These are phyloP conservation scores for Channa argus DNA, from an alignment of 2,113 vertebrate species.

Conservation along the genomic window DNA sequence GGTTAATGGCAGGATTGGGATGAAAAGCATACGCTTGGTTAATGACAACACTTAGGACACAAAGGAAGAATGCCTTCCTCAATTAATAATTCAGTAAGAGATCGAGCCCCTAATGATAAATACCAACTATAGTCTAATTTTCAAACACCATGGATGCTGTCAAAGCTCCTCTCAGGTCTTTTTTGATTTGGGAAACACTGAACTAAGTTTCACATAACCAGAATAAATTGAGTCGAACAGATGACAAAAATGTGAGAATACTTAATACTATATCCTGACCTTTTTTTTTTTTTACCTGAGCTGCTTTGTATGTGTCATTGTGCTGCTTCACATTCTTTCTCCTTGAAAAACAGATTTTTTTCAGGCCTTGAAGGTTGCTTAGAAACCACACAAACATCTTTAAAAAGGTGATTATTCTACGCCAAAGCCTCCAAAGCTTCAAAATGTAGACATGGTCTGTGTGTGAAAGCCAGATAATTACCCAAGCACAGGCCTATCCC, in stretches of 20 bases:
- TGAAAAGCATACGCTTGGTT: constrained; percentile 30
- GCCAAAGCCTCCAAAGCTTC: constrained; percentile 62
- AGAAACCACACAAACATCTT: constrained; percentile 72
- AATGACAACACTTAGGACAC: not conserved
- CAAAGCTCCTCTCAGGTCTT: not conserved
- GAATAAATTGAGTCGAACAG: not conserved
- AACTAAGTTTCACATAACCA: constrained; percentile 20
- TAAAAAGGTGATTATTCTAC: constrained; percentile 71
- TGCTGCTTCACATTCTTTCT: constrained; percentile 26
- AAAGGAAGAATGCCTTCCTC: constrained; percentile 8
- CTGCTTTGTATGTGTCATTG: constrained; percentile 35
- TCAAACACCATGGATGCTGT: constrained; percentile 13
- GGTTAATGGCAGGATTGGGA: constrained; percentile 17
- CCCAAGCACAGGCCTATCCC: constrained; percentile 49
- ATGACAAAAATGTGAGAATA: constrained; percentile 14
- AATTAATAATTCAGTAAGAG: not conserved
- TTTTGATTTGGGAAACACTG: not conserved
- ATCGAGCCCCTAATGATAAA: constrained; percentile 16
- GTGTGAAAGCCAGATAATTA: constrained; percentile 76
- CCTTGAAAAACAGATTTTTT: constrained; percentile 21
- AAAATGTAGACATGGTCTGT: constrained; percentile 49
- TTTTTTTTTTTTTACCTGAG: constrained; percentile 51
- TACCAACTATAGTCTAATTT: not conserved
- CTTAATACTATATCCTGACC: constrained; percentile 29
- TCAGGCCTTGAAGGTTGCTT: constrained; percentile 64